These are phyloP conservation scores for Mayetiola destructor DNA, from an alignment of 2,888 invertebrate genomes.

Conservation along the genomic window DNA sequence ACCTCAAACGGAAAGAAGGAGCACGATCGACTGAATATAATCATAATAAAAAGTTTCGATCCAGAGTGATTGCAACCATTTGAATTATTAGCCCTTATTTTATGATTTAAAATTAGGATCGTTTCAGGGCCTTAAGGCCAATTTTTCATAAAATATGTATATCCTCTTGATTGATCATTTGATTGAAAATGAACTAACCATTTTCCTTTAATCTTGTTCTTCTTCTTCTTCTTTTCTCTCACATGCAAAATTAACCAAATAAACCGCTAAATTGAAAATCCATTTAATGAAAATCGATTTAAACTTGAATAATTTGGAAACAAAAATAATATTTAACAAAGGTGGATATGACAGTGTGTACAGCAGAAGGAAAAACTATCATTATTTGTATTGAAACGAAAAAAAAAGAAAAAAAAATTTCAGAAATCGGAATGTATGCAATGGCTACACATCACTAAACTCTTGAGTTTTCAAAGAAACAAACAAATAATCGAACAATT, in stretches of 20 bases:
- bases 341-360: slow-evolving; percentile 34
- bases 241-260: slow-evolving; percentile 1
- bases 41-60: too few relatives aligned
- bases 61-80: too few relatives aligned
- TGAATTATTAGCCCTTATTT: too few relatives aligned
- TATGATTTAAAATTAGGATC: too few relatives aligned
- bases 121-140: too few relatives aligned
- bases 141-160: too few relatives aligned
- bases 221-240: slow-evolving; percentile 14
- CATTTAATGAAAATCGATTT: background rate
- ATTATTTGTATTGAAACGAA: slow-evolving; percentile 32
- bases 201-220: background rate
- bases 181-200: background rate
- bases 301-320: background rate
- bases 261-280: background rate
- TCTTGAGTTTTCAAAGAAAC: too few relatives aligned
- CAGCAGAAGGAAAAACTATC: slow-evolving; percentile 33
- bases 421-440: background rate
- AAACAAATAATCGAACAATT: too few relatives aligned
- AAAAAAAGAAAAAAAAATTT: background rate
- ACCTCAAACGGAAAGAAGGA: background rate
- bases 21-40: too few relatives aligned
- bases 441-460: too few relatives aligned
- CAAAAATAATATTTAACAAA: background rate
- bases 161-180: too few relatives aligned